phyloP scores from a whole-genome alignment of 2,888 invertebrate species.

The Mechanitis mazaeus region DNA sequence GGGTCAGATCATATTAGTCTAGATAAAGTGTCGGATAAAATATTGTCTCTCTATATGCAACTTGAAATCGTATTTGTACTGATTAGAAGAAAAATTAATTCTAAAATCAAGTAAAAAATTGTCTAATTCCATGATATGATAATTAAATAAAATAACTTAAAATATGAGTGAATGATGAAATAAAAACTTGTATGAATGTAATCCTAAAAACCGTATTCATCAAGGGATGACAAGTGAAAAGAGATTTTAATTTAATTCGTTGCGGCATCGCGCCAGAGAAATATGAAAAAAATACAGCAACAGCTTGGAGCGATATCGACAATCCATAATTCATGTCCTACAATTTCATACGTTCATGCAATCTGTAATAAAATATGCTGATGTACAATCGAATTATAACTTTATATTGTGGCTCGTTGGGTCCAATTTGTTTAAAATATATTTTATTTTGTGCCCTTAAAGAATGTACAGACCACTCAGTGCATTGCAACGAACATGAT shows the following conservation, averaged over 20 bases:
- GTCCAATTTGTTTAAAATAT: slow-evolving; percentile 39
- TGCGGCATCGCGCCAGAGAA: slow-evolving; percentile 70
- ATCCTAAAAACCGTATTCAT: slow-evolving; percentile 71
- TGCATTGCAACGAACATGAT: slow-evolving; percentile 74
- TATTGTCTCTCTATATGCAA: slow-evolving; percentile 60
- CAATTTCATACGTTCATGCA: slow-evolving; percentile 71
- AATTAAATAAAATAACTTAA: not conserved
- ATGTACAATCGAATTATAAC: slow-evolving; percentile 46
- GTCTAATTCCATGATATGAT: too few relatives aligned
- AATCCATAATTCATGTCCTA: slow-evolving; percentile 77
- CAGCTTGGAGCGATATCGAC: slow-evolving; percentile 77
- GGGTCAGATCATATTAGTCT: slow-evolving; percentile 62
- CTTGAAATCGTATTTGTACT: slow-evolving; percentile 67
- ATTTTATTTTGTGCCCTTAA: slow-evolving; percentile 42
- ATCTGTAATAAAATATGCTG: slow-evolving; percentile 42
- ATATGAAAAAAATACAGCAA: slow-evolving; percentile 73
- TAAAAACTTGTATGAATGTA: slow-evolving; percentile 41
- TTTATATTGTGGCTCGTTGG: slow-evolving; percentile 40
- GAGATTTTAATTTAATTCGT: slow-evolving; percentile 77
- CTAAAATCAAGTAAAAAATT: too few relatives aligned
- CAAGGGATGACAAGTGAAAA: slow-evolving; percentile 75
- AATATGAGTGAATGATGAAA: slow-evolving; percentile 13
- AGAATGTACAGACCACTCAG: slow-evolving; percentile 44
- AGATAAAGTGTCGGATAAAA: slow-evolving; percentile 68
- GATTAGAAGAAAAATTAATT: slow-evolving; percentile 44